Conservation (phyloP, 2,797 vertebrate genomes). For the Schizothorax lantsangensis region DNA sequence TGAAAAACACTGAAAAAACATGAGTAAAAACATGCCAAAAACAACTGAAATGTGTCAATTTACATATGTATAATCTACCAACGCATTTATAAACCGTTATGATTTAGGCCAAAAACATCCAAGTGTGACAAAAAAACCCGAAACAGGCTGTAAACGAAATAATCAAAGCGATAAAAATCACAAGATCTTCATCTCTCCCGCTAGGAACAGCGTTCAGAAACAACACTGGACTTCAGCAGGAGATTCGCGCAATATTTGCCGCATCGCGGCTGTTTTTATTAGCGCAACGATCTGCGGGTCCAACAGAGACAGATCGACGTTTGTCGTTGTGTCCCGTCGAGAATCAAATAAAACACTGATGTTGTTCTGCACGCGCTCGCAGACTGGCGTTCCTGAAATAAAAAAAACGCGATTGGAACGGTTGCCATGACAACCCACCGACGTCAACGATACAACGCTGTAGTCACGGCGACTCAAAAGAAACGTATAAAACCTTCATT, state of each 20-base stretch:
- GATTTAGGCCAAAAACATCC: background rate
- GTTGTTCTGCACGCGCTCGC: background rate
- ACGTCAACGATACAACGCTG: background rate
- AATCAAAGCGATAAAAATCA: background rate
- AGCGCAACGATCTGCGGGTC: background rate
- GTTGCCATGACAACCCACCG: slow-evolving; percentile 4
- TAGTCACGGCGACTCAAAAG: background rate
- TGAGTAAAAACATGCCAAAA: slow-evolving; percentile 56
- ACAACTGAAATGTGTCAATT: slow-evolving; percentile 35
- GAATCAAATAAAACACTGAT: background rate
- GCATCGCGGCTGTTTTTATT: background rate
- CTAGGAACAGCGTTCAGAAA: background rate
- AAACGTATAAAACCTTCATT: background rate
- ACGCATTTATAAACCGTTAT: background rate
- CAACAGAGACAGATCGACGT: background rate
- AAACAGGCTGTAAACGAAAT: background rate
- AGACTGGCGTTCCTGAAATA: background rate
- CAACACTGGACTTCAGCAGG: background rate
- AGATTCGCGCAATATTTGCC: background rate
- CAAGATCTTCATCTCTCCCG: background rate
- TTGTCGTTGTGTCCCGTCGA: background rate
- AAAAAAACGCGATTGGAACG: background rate
- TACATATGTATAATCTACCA: slow-evolving; percentile 50
- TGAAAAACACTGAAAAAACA: slow-evolving; percentile 52
- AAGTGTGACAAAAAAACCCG: background rate